Evolutionary conservation across 2,797 vertebrate genomes (phyloP), one percentile per base, ranked within the genome.

Genomic region (Melanotaenia maccullochi): DNA sequence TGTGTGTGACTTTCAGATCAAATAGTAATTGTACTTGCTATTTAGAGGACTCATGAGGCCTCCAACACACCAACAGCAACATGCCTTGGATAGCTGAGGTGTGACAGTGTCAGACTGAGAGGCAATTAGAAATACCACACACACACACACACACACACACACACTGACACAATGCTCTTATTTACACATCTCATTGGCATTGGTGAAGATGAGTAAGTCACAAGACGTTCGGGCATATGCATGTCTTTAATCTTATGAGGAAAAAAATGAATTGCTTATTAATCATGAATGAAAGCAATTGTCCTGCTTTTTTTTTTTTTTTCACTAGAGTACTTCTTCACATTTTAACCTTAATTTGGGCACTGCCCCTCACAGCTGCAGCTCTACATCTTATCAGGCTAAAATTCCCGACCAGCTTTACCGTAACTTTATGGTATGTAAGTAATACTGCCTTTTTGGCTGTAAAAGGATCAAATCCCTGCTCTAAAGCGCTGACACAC

Each of bases 141-240:
- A 63, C 28, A 28, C 28, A 28, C 28, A 28, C 28, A 28, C 28
- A 28, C 25, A 25, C 65, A 59, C 68, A 40, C 70, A 22, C 55
- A 28, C 57, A n/a, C 33, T 14, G 25, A n/a, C 33, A 30, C 62
- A 79, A 33, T 76, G 60, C 60, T 68, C 33, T 42, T 54, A 79
- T 79, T 83, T 68, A 78, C 73, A 86, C 68, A 84, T 78, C 47
- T 61, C 71, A 75, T 57, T 82, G 85, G 82, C 71, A 79, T 75
- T 81, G 78, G 65, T 77, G 47, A 81, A 59, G 64, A 82, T 78
- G 73, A 83, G 81, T 81, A 65, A 89, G 81, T 83, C 87, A 81
- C 73, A 75, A 82, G 76, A 82, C 35, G 16, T 80, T 72, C 60
- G 60, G 58, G 30, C 24, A 78, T 60, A 81, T 68, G 60, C 36